A percentile compares a stretch with the other conserved stretches of the same genome.
phyloP scores from a whole-genome alignment of 2,113 vertebrate species.

The Sebastes fasciatus region DNA sequence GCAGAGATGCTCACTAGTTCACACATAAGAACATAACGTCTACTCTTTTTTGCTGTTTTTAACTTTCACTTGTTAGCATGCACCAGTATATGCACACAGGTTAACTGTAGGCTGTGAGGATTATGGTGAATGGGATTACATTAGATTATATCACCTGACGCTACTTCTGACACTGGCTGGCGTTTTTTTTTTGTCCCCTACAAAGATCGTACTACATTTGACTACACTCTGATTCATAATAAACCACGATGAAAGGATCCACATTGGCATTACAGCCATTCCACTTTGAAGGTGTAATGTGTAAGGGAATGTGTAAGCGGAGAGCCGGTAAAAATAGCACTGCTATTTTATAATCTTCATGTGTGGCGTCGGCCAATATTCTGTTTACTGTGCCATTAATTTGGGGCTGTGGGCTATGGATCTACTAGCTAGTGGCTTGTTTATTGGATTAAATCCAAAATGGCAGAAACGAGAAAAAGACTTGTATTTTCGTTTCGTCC shows the following conservation, averaged over 20 bases:
- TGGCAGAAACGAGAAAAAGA: not conserved
- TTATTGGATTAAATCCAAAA: no score
- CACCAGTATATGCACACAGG: not conserved
- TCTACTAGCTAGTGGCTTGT: no score
- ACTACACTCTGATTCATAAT: not conserved
- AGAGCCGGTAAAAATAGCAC: not conserved
- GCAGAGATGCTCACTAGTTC: not conserved
- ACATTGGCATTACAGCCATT: not conserved
- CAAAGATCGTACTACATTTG: not conserved
- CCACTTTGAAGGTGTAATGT: not conserved
- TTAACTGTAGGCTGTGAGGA: slow-evolving; percentile 27
- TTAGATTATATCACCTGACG: slow-evolving; percentile 40
- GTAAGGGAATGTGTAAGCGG: not conserved
- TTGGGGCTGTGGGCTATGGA: not conserved
- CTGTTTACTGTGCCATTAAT: not conserved
- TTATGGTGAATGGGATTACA: slow-evolving; percentile 61
- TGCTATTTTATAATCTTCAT: not conserved
- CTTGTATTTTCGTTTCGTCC: no score
- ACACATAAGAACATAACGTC: not conserved
- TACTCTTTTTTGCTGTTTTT: not conserved
- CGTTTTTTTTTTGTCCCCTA: slow-evolving; percentile 21
- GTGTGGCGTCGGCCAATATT: not conserved
- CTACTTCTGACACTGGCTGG: slow-evolving; percentile 34
- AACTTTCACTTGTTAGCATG: not conserved
- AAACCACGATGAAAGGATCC: not conserved